Conservation (phyloP, 2,888 invertebrate genomes). For the Drosophila quinaria region DNA sequence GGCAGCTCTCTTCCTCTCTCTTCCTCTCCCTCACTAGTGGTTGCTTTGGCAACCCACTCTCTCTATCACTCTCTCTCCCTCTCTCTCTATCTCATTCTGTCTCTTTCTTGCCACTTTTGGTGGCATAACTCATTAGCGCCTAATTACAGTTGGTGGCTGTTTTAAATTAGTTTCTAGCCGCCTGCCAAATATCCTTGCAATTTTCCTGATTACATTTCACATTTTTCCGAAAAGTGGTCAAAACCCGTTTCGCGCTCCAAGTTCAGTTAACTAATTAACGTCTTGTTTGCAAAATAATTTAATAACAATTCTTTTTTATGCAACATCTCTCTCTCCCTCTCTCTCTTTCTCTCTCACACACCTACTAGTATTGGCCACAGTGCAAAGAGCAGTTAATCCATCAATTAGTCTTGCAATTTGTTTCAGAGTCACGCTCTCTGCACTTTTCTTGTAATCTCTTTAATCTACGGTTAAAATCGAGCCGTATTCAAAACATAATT, state of each 20-base stretch:
- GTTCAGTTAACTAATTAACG: constrained; percentile 20
- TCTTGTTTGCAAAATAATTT: not conserved
- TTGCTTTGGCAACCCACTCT: constrained; percentile 10
- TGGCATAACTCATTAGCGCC: constrained; percentile 63
- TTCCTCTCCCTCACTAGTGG: not conserved
- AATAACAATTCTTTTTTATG: constrained; percentile 10
- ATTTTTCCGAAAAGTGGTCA: constrained; percentile 6
- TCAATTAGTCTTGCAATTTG: constrained; percentile 42
- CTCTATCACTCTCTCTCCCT: not conserved
- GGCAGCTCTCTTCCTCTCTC: not conserved
- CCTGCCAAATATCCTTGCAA: constrained; percentile 32
- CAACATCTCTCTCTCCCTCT: not conserved
- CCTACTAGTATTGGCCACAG: not conserved
- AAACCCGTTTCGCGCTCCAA: constrained; percentile 12
- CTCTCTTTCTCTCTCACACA: no score
- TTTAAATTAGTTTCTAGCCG: constrained; percentile 62
- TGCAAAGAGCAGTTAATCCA: constrained; percentile 33
- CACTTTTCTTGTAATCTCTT: constrained; percentile 34
- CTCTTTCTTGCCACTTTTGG: constrained; percentile 13
- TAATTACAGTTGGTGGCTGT: constrained; percentile 64
- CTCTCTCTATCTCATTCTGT: not conserved
- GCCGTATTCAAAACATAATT: constrained; percentile 12
- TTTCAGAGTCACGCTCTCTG: constrained; percentile 33
- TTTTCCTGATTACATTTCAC: constrained; percentile 51
- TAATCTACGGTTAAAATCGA: constrained; percentile 27